Conservation (phyloP, 2,113 vertebrate genomes). For the Mugil cephalus region DNA sequence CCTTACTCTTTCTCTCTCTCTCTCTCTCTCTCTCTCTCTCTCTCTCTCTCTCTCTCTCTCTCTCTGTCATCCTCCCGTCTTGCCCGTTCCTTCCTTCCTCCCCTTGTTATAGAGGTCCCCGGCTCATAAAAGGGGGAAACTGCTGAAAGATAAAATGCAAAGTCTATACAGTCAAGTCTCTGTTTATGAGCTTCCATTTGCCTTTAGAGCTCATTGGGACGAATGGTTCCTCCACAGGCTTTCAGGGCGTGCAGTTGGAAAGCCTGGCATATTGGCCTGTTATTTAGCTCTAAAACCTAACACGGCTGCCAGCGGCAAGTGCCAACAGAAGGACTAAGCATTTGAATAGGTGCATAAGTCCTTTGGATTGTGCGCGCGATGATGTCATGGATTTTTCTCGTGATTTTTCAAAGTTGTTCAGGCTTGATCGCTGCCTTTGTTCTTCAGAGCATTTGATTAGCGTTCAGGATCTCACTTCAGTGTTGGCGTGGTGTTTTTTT, state of each 20-base stretch:
- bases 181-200: slow-evolving; percentile 93
- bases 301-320: slow-evolving; percentile 57
- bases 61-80: slow-evolving; percentile 43
- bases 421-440: slow-evolving; percentile 1
- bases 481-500: too few relatives aligned
- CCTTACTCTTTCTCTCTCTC: too few relatives aligned
- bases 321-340: slow-evolving; percentile 54
- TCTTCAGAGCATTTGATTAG: neutral
- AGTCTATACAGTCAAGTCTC: slow-evolving; percentile 96
- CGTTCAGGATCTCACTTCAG: too few relatives aligned
- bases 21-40: neutral
- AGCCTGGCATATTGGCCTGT: slow-evolving; percentile 71
- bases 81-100: slow-evolving; percentile 36
- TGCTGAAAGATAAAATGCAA: slow-evolving; percentile 97
- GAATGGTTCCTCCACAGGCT: slow-evolving; percentile 71
- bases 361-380: slow-evolving; percentile 44
- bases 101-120: slow-evolving; percentile 87
- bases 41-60: slow-evolving; percentile 1
- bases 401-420: slow-evolving; percentile 36
- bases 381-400: slow-evolving; percentile 59
- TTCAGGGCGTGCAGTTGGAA: slow-evolving; percentile 70
- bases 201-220: slow-evolving; percentile 80
- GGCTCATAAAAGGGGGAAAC: slow-evolving; percentile 94
- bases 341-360: slow-evolving; percentile 61
- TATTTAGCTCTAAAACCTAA: slow-evolving; percentile 71